These are phyloP conservation scores for Pseudococcus longispinus DNA, from an alignment of 2,888 invertebrate genomes.

Conservation along the genomic window DNA sequence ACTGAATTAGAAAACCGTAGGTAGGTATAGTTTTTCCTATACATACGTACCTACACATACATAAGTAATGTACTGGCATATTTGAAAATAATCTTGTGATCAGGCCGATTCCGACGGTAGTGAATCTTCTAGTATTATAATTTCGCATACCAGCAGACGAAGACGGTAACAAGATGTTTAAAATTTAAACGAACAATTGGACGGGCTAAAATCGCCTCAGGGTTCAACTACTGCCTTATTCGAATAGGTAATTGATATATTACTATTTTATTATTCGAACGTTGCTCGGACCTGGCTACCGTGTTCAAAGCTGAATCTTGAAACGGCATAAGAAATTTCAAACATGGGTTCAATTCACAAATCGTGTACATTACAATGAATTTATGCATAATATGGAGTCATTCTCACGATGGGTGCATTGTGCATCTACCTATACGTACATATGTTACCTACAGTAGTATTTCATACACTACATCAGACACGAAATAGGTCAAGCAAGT, in stretches of 20 bases:
- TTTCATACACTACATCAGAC: background rate
- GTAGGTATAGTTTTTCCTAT: too few relatives aligned
- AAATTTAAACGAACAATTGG: background rate
- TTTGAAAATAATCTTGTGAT: too few relatives aligned
- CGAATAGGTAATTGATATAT: background rate
- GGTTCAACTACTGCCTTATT: background rate
- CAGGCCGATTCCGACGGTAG: too few relatives aligned
- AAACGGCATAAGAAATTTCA: background rate
- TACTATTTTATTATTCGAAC: slow-evolving; percentile 6
- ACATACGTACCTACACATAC: too few relatives aligned
- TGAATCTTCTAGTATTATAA: too few relatives aligned
- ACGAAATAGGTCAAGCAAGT: slow-evolving; percentile 21
- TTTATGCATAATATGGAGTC: background rate
- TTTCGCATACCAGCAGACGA: too few relatives aligned
- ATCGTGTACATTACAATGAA: background rate
- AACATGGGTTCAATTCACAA: background rate
- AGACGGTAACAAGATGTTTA: background rate
- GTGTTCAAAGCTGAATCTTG: background rate
- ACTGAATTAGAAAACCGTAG: too few relatives aligned
- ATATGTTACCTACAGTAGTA: background rate
- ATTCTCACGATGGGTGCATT: background rate
- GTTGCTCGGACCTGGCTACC: background rate
- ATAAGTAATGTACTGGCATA: too few relatives aligned
- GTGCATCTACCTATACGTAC: background rate
- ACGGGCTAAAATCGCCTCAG: background rate